Evolutionary conservation across 2,113 vertebrate species (phyloP), one percentile per base, ranked within the genome.

Genomic region (Pomatostomus ruficeps): DNA sequence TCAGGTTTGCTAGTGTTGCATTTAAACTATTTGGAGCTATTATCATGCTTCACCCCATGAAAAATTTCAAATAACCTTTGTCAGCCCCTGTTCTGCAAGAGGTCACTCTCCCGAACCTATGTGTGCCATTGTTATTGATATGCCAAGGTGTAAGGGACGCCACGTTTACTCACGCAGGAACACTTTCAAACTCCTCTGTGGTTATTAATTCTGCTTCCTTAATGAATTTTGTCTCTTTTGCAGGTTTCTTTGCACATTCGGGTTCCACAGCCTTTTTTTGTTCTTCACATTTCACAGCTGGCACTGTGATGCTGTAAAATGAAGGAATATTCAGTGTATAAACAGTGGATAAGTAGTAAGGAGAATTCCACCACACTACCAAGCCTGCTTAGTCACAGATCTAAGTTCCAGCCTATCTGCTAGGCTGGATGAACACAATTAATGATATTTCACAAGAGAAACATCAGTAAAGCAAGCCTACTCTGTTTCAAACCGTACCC

Each of bases 161-260:
- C 16, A 16, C 0, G 18, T 16, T 63, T 90, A 98, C 98, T 98
- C 93, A 98, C 98, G 29, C 25, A 65, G 98, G 98, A 82, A 98
- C 25, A 7, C 6, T 79, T 58, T 63, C 48, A 54, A 98, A 98
- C n/a, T 98, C 98, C 43, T 98, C 96, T 7, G 49, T 57, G 4
- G 96, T 98, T 84, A 98, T 72, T 55, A 98, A 94, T 1, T 84
- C 6, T 15, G 38, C 93, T 92, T 98, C 95, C 76, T 98, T 98
- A 85, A 98, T 93, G 48, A 1, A 1, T 36, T 20, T 93, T 25
- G 74, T 21, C 23, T 94, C 77, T 74, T 96, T 98, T 2, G 16
- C 4, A 8, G 91, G 58, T 66, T 97, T 98, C 93, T 97, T 98
- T 20, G 15, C 7, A 12, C 1, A 1, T 36, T 38, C 20, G 7